Conservation (phyloP, 2,113 vertebrate species). For the Oryctolagus cuniculus region DNA sequence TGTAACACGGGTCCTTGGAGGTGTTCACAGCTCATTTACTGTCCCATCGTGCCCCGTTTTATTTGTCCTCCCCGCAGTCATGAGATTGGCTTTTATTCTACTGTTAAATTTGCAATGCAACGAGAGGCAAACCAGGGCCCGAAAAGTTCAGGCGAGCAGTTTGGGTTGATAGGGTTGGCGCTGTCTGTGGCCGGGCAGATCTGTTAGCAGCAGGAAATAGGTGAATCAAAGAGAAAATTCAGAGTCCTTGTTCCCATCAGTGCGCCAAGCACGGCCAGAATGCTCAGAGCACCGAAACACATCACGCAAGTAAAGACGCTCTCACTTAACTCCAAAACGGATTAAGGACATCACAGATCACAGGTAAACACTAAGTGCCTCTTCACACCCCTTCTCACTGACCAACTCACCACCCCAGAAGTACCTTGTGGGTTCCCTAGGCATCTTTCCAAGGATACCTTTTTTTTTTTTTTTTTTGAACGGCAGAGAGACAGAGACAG, state of each 20-base stretch:
- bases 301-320: background rate
- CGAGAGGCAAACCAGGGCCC: background rate
- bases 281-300: background rate
- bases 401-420: background rate
- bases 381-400: background rate
- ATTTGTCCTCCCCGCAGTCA: background rate
- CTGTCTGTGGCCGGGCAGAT: no score
- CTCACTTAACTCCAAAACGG: background rate
- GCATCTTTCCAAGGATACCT: background rate
- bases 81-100: background rate
- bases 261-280: no score
- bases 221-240: background rate
- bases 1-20: background rate
- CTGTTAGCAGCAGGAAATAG: background rate
- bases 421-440: background rate
- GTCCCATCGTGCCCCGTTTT: background rate
- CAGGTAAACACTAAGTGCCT: background rate
- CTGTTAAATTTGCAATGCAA: slow-evolving; percentile 1
- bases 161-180: background rate
- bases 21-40: background rate
- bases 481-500: no score
- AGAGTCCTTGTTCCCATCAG: background rate
- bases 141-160: background rate
- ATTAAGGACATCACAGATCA: background rate
- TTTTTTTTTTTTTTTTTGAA: background rate